Base-by-base conservation (phyloP, 2,888 invertebrate species). In the Liposcelis brunnea region DNA sequence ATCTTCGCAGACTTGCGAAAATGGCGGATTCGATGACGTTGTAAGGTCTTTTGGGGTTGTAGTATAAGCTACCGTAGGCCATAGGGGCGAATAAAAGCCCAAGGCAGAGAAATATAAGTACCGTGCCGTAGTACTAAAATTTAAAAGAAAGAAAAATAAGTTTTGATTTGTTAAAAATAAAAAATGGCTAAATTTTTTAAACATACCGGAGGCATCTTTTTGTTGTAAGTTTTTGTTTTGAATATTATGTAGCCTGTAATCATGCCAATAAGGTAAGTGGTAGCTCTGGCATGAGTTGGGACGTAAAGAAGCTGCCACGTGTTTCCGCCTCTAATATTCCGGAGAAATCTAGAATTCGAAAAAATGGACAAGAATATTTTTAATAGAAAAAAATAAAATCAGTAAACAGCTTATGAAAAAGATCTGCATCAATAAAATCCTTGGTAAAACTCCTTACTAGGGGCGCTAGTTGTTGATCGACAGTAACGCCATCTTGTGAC, bases 251-350 rank as follows among this genome's bases (percentile, higher is more conserved):
- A 70, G 0, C 73, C 74, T n/a, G 64, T 62, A 46, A 68, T 60
- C 57, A 74, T 67, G 1, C 75, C 75, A 10, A 74, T 59, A 4
- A 72, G 58, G 52, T 75, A 75, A 0, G 74, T 63, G 0, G 69
- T 66, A 11, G 68, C 70, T 3, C 75, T 62, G 0, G 70, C 69
- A 58, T 75, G 75, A 1, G 71, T 69, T 53, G 71, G 73, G 48
- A 69, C 71, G 51, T 75, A 75, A 0, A 67, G 63, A 31, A 67
- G 46, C 31, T 67, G 61, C 54, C 71, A 74, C 52, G 71, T 69
- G 11, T 59, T 52, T 49, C 67, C 65, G 0, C 51, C 58, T 33
- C 72, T 69, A 2, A 72, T 71, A 35, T 69, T 63, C 0, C 58
- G 57, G 16, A 74, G 51, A 49, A 73, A 72, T n/a, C 70, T 70